phyloP scores from a whole-genome alignment of 2,888 invertebrate species.

The Cephus sareptanus region DNA sequence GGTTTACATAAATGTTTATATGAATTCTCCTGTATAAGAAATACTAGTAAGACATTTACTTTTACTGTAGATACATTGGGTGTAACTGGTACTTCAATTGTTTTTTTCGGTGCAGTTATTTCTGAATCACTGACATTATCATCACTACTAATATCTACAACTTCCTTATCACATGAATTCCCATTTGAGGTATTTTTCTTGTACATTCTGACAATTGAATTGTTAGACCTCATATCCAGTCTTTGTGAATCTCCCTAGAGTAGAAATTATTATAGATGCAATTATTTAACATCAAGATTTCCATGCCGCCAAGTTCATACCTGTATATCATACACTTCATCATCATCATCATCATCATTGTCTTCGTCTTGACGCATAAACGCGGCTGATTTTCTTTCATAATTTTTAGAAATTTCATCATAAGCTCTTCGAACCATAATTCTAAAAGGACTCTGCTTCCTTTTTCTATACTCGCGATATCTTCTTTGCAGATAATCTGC shows the following conservation, averaged over 20 bases:
- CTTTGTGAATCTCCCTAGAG: slow-evolving; percentile 46
- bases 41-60: neutral
- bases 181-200: slow-evolving; percentile 57
- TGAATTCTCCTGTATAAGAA: neutral
- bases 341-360: slow-evolving; percentile 59
- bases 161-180: slow-evolving; percentile 74
- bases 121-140: slow-evolving; percentile 64
- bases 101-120: slow-evolving; percentile 22
- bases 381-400: slow-evolving; percentile 58
- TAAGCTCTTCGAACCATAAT: slow-evolving; percentile 77
- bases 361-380: slow-evolving; percentile 73
- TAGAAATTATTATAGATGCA: slow-evolving; percentile 1
- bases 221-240: slow-evolving; percentile 54
- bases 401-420: slow-evolving; percentile 71
- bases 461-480: slow-evolving; percentile 82
- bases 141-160: slow-evolving; percentile 84
- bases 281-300: neutral
- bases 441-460: slow-evolving; percentile 84
- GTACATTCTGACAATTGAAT: slow-evolving; percentile 68
- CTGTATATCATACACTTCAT: slow-evolving; percentile 62
- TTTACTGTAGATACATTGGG: neutral
- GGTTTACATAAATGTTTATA: neutral
- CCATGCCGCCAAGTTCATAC: slow-evolving; percentile 37
- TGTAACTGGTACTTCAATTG: neutral
- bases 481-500: slow-evolving; percentile 81